Evolutionary conservation across 1,140 invertebrate genomes (phyloP).

Genomic region (Acromyrmex heyeri): DNA sequence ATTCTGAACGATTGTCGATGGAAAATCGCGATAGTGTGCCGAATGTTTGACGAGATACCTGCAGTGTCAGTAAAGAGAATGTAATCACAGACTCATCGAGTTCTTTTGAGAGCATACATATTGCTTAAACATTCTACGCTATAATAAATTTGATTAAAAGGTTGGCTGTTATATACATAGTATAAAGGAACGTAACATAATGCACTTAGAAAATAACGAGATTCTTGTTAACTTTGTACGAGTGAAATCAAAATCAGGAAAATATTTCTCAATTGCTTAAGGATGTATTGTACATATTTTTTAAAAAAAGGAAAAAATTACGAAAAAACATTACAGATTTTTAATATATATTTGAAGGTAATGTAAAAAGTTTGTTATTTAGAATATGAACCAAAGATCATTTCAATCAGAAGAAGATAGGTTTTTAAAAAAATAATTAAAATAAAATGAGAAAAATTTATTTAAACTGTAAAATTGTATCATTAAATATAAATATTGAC

Average conservation of each 20-base stretch:
- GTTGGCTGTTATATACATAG: not conserved
- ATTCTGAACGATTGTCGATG: conserved; percentile 9
- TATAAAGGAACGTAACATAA: not conserved
- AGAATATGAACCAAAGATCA: no score
- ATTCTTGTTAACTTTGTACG: conserved; percentile 15
- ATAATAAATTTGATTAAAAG: conserved; percentile 45
- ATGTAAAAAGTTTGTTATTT: no score
- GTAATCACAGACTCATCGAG: not conserved
- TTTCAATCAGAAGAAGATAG: no score
- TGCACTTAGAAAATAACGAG: conserved; percentile 27
- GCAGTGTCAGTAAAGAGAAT: conserved; percentile 12
- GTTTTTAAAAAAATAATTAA: no score
- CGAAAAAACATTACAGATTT: no score
- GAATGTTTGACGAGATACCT: conserved; percentile 19
- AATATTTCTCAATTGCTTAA: conserved; percentile 2
- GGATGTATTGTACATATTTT: no score
- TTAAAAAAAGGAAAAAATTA: no score
- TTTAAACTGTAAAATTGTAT: no score
- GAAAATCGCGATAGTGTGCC: conserved; percentile 11
- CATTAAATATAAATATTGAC: no score
- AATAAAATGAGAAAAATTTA: no score
- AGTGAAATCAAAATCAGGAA: conserved; percentile 4
- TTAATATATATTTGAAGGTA: no score
- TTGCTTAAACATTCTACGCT: conserved; percentile 26
- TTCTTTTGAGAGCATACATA: conserved; percentile 11